Percentiles rank a stretch among this genome's conserved stretches.
phyloP scores from a whole-genome alignment of 2,797 vertebrate genomes.

The Glossophaga mutica region DNA sequence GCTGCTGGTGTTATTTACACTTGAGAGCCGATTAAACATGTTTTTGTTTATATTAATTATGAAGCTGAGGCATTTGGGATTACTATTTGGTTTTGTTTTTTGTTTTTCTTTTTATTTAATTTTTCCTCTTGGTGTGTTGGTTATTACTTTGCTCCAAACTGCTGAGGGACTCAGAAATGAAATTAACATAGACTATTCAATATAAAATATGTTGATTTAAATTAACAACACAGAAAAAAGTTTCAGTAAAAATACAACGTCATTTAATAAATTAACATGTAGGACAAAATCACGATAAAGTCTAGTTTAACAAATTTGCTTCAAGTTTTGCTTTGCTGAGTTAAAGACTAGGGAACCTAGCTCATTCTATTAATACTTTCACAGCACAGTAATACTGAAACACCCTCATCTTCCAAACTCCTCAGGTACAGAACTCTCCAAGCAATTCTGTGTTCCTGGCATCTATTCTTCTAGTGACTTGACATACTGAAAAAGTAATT shows the following conservation, averaged over 20 bases:
- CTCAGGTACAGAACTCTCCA: neutral
- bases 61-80: slow-evolving; percentile 4
- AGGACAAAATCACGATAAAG: neutral
- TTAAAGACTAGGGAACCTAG: neutral
- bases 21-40: slow-evolving; percentile 52
- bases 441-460: neutral
- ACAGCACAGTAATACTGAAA: neutral
- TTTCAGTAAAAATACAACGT: slow-evolving; percentile 46
- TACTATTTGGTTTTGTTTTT: neutral
- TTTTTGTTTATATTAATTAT: slow-evolving; percentile 56
- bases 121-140: slow-evolving; percentile 8
- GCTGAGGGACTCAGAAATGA: slow-evolving; percentile 51
- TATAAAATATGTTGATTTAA: slow-evolving; percentile 52
- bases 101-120: neutral
- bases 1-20: slow-evolving; percentile 59
- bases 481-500: neutral
- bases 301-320: neutral
- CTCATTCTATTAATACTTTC: neutral
- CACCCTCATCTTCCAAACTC: fast-evolving
- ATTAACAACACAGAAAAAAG: neutral
- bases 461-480: neutral
- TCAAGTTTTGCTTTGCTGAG: neutral
- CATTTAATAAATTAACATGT: slow-evolving; percentile 44
- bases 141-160: slow-evolving; percentile 46
- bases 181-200: slow-evolving; percentile 28